Evolutionary conservation across 2,113 vertebrate genomes (phyloP), one percentile per base, ranked within the genome.

Genomic region (Hypocryptadius cinnamomeus): DNA sequence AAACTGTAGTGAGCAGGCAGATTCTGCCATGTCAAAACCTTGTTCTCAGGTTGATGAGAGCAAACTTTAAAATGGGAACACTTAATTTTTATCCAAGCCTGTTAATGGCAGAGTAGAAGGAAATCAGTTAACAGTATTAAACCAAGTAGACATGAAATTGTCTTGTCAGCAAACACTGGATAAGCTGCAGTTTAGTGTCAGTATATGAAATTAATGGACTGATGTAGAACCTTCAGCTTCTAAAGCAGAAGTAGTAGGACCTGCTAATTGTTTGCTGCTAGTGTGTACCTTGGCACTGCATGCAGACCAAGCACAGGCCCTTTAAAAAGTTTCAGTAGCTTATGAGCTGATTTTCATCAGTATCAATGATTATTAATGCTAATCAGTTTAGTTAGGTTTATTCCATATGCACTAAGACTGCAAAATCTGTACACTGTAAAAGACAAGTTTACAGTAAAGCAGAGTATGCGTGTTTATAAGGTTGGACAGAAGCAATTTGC

Each of bases 41-140:
- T 87, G n/a, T 71, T 53, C 85, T 92, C 91, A 93, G 53, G 69
- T 82, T 72, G 50, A 64, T 91, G 73, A 91, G 48, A 87, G 40
- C 27, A 51, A 86, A 85, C 53, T 40, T 76, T 68, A 95, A 65
- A 87, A 74, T 77, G 54, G 64, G 51, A 70, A 54, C 50, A 72
- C 20, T 68, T 56, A 40, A 64, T 60, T 93, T 94, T 79, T 78
- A 48, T 53, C 35, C 53, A 80, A 40, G 37, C 31, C 37, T 89
- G 59, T 42, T 85, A 50, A 47, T 87, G 54, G 42, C 44, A 85
- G 31, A 42, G 15, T 59, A 77, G 74, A 66, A 70, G 89, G 57
- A 71, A 71, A 68, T 71, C 13, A 11, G 22, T 70, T 68, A 65
- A 83, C 14, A 39, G 35, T 44, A 51, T 78, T 83, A 68, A 87